phyloP scores from a whole-genome alignment of 2,113 vertebrate genomes.

The Beaufortia kweichowensis region DNA sequence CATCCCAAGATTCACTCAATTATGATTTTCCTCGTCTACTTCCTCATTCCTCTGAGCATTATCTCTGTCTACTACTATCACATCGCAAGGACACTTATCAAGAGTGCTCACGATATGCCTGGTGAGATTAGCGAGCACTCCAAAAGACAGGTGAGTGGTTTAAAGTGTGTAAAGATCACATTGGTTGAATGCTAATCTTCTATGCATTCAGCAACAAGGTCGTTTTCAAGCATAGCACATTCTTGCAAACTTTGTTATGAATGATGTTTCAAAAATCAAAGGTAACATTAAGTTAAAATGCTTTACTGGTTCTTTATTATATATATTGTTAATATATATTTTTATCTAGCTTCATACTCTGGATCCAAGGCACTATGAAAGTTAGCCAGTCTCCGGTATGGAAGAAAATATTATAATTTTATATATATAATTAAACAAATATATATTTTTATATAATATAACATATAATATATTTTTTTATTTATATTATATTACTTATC shows the following conservation, averaged over 20 bases:
- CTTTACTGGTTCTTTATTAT: too few relatives aligned
- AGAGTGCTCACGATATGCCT: slow-evolving; percentile 90
- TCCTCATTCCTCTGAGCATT: slow-evolving; percentile 85
- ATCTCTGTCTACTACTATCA: slow-evolving; percentile 93
- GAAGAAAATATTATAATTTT: too few relatives aligned
- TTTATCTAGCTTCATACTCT: too few relatives aligned
- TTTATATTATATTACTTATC: too few relatives aligned
- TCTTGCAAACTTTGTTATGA: background rate
- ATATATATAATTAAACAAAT: too few relatives aligned
- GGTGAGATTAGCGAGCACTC: slow-evolving; percentile 91
- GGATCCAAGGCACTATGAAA: too few relatives aligned
- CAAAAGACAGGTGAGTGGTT: slow-evolving; percentile 84
- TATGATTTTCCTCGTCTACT: slow-evolving; percentile 93
- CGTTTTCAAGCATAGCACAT: background rate
- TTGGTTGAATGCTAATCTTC: background rate
- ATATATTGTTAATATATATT: too few relatives aligned
- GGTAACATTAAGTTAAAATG: too few relatives aligned
- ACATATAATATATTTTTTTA: too few relatives aligned
- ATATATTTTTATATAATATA: too few relatives aligned
- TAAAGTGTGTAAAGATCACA: background rate
- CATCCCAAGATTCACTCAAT: slow-evolving; percentile 93
- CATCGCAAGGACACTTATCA: slow-evolving; percentile 88
- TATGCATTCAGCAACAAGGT: background rate
- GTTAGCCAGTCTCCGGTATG: too few relatives aligned
- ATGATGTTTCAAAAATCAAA: background rate